Evolutionary conservation across 2,113 vertebrate species (phyloP).

Genomic region (Sterna hirundo): DNA sequence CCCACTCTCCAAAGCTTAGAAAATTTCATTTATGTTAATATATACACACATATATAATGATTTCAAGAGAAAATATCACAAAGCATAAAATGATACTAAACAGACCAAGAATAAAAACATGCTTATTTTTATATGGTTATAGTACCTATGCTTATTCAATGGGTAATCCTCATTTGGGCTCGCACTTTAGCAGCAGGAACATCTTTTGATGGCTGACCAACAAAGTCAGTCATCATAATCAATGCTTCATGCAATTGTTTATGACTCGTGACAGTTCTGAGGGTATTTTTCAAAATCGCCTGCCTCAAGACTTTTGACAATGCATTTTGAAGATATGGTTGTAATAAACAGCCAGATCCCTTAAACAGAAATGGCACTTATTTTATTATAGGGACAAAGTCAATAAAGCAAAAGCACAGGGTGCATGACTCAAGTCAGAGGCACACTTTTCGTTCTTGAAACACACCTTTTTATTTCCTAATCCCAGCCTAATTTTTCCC

Average conservation of each 20-base stretch:
- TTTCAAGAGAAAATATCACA: background rate
- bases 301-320: background rate
- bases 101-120: background rate
- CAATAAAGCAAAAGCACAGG: no score
- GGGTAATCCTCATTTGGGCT: background rate
- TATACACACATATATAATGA: background rate
- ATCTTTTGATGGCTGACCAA: background rate
- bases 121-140: background rate
- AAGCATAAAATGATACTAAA: background rate
- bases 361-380: no score
- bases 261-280: background rate
- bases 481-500: no score
- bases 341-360: no score
- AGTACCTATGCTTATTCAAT: background rate
- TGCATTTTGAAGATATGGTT: fast-evolving
- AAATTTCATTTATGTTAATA: background rate
- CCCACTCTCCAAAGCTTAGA: background rate
- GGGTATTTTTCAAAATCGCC: background rate
- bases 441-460: no score
- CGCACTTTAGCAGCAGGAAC: background rate
- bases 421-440: no score
- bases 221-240: background rate
- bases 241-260: background rate
- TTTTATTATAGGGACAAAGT: no score
- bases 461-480: no score